Evolutionary conservation across 2,113 vertebrate genomes (phyloP).

Genomic region (Crypturellus undulatus): DNA sequence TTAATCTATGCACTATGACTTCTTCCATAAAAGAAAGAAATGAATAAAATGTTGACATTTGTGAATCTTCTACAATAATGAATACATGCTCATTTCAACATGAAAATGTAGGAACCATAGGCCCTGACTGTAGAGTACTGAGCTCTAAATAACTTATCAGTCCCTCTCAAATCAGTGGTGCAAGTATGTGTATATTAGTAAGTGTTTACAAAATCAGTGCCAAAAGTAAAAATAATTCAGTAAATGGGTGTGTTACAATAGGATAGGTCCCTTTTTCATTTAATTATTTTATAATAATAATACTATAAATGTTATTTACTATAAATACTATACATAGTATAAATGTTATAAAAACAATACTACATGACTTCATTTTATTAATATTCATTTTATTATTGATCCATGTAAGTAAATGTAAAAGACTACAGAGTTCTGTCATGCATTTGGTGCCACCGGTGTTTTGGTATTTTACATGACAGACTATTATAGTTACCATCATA

Average conservation of each 20-base stretch:
- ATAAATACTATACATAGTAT: too few species aligned
- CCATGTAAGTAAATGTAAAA: neutral
- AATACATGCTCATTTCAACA: neutral
- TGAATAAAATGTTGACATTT: neutral
- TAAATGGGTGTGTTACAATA: neutral
- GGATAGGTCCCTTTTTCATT: neutral
- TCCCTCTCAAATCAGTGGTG: neutral
- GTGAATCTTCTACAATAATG: neutral
- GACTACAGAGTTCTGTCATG: neutral
- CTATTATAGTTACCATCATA: neutral
- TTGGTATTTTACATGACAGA: neutral
- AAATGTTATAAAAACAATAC: too few species aligned
- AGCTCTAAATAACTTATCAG: neutral
- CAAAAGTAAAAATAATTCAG: conserved; percentile 46
- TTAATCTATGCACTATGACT: neutral
- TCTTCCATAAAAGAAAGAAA: neutral
- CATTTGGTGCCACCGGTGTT: neutral
- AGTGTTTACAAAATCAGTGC: neutral
- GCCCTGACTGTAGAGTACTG: neutral
- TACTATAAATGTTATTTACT: neutral
- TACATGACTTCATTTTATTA: too few species aligned
- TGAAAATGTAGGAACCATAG: neutral
- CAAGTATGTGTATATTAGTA: neutral
- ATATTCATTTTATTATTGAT: neutral
- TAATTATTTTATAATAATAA: neutral